Conservation (phyloP, 2,113 vertebrate genomes). For the Theristicus caerulescens region DNA sequence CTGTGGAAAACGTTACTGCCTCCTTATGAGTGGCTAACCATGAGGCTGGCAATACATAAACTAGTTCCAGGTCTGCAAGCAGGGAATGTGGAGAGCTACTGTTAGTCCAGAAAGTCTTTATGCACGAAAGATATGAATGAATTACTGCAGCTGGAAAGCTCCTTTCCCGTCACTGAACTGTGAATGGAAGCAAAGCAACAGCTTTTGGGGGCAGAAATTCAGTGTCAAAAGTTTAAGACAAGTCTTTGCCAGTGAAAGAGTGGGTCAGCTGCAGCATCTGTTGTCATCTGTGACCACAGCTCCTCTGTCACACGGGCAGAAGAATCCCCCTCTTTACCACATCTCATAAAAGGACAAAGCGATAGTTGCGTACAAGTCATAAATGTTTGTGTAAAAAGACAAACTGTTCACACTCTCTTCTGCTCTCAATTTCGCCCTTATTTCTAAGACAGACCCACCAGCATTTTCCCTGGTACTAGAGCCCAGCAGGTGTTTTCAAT, state of each 20-base stretch:
- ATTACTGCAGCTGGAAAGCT: not conserved
- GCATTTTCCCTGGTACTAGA: not conserved
- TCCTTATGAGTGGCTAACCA: not conserved
- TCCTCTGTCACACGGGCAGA: accelerated
- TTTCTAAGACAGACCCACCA: not conserved
- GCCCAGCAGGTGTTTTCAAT: not conserved
- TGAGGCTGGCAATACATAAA: not conserved
- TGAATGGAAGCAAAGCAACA: not conserved
- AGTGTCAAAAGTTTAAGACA: not conserved
- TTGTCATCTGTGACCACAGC: not conserved
- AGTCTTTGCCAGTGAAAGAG: not conserved
- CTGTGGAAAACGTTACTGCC: not conserved
- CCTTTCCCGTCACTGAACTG: not conserved
- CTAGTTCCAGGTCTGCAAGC: not conserved
- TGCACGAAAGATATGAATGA: not conserved
- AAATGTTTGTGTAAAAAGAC: not conserved
- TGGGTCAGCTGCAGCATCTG: not conserved
- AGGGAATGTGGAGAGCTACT: not conserved
- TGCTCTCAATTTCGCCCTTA: not conserved
- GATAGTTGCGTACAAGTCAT: accelerated
- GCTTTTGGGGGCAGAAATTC: not conserved
- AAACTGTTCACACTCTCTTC: not conserved
- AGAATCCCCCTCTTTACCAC: not conserved
- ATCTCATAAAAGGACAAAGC: not conserved
- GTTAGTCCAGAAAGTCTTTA: not conserved